Base-by-base conservation (phyloP, 2,113 vertebrate species). In the Pelecanoides urinatrix region DNA sequence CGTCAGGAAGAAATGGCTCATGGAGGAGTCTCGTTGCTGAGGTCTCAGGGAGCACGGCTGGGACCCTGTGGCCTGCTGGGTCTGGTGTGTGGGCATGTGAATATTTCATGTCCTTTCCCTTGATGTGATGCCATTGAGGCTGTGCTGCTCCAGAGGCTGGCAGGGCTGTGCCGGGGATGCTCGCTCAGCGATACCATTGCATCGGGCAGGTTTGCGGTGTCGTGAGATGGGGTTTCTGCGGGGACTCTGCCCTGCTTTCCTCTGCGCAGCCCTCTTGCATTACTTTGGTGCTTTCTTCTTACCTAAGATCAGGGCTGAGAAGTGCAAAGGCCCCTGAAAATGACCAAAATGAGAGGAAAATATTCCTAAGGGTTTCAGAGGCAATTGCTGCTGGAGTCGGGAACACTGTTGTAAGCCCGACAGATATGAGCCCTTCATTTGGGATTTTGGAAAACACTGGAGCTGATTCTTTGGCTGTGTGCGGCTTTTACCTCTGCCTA, bases 1-100 rank as follows among this genome's bases (percentile, higher is more conserved):
- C 0, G 0, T 34, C 0, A 0, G 14, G 34, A 68, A 78, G 56
- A 67, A 78, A 65, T 44, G 27, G 11, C 47, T 92, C 44, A 30
- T 20, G 27, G 81, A 88, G 25, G 47, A 59, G 14, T 45, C 47
- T 34, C 1, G 0, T 63, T 81, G 50, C 65, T 58, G 61, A 72
- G 15, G 21, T 78, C 62, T 78, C 29, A 15, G 5, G 34, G 55
- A 77, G 13, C 18, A 47, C 1, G 16, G 13, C 30, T 71, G 34
- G 58, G 63, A 80, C 27, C 5, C 66, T 1, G 0, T 26, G 50
- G 14, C 8, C 45, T 44, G 16, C 42, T 77, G 56, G 32, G 16
- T 53, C 38, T 71, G 25, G 16, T 63, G 34, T 0, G 0, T 52
- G 52, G 16, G 22, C n/a, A 36, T 2, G 18, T n/a, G 65, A 52